These are phyloP conservation scores for Drepanosiphum platanoidis DNA, from an alignment of 2,888 invertebrate species.

Conservation along the genomic window DNA sequence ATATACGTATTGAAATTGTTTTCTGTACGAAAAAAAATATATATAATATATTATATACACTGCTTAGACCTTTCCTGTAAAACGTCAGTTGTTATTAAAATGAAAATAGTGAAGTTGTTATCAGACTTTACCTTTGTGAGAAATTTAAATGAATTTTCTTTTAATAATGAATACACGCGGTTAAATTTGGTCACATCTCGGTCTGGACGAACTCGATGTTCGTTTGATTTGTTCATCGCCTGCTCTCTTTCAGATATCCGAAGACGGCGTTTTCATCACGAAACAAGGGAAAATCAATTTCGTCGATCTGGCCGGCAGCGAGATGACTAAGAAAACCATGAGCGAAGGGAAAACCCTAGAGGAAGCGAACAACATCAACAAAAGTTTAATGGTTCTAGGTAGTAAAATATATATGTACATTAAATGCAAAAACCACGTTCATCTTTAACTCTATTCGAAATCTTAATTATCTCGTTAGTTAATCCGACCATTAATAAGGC, in stretches of 20 bases:
- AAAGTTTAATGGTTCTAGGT: conserved; percentile 94
- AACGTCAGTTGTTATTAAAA: no score
- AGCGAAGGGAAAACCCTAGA: conserved; percentile 88
- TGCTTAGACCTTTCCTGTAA: no score
- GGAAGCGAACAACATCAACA: conserved; percentile 96
- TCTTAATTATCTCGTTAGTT: not conserved
- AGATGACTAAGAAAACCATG: conserved; percentile 91
- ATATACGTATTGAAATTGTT: no score
- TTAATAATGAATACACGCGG: no score
- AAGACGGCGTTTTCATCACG: conserved; percentile 85
- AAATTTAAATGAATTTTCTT: no score
- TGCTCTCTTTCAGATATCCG: conserved; percentile 65
- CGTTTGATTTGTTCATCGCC: not conserved
- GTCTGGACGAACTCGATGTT: no score
- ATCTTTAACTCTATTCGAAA: not conserved
- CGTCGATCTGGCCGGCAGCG: conserved; percentile 95
- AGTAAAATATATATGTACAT: conserved; percentile 64
- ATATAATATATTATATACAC: no score
- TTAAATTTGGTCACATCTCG: no score
- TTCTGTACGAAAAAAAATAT: no score
- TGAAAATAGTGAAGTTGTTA: no score
- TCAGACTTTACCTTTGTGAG: no score
- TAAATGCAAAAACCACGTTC: not conserved
- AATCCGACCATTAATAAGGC: not conserved
- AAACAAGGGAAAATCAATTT: conserved; percentile 95